phyloP scores from a whole-genome alignment of 1,140 invertebrate species.

The Centruroides vittatus region DNA sequence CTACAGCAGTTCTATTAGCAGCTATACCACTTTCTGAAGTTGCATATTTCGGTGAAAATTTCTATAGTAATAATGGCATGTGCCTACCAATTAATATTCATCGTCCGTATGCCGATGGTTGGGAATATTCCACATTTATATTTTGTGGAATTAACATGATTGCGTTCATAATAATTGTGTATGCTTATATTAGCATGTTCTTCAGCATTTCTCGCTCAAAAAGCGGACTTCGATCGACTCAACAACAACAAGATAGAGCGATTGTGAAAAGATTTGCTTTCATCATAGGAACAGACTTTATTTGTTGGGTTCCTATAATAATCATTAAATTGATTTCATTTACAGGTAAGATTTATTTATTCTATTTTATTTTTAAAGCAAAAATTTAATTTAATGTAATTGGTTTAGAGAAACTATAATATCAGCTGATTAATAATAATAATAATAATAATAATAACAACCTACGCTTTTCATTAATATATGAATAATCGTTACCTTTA shows the following conservation, averaged over 20 bases:
- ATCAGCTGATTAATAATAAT: too few species aligned
- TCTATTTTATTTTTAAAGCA: too few species aligned
- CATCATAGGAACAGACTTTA: conserved; percentile 54
- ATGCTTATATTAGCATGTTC: conserved; percentile 37
- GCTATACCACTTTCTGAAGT: conserved; percentile 46
- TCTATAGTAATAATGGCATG: conserved; percentile 52
- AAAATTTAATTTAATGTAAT: too few species aligned
- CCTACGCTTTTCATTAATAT: too few species aligned
- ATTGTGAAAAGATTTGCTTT: conserved; percentile 55
- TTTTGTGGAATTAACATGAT: conserved; percentile 51
- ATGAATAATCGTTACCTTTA: too few species aligned
- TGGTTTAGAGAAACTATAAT: too few species aligned
- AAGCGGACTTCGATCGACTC: conserved; percentile 40
- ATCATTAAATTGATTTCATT: conserved; percentile 49
- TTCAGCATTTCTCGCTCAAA: conserved; percentile 45
- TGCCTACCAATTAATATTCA: conserved; percentile 57
- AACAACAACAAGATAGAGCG: conserved; percentile 45
- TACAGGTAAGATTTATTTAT: conserved; percentile 24
- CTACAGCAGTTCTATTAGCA: conserved; percentile 43
- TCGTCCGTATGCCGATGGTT: conserved; percentile 41
- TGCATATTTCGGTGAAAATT: conserved; percentile 39
- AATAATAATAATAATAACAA: too few species aligned
- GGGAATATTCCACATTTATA: conserved; percentile 56
- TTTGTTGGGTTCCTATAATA: conserved; percentile 60
- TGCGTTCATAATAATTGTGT: conserved; percentile 31